Base-by-base conservation (phyloP, 2,797 vertebrate species). In the Poeciliopsis gracilis region DNA sequence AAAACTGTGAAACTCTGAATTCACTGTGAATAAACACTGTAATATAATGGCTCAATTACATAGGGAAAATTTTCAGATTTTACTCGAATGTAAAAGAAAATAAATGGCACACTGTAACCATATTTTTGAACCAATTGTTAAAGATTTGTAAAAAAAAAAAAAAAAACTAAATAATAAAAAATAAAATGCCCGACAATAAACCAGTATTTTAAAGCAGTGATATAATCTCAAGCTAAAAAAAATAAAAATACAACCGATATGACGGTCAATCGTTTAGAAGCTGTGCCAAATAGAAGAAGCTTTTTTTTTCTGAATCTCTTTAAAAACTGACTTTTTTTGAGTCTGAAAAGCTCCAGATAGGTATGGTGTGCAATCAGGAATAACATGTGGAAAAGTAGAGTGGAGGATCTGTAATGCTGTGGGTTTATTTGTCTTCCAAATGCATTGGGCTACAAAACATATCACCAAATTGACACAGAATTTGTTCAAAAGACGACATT, bases 1-100 rank as follows among this genome's bases (percentile, higher is more conserved):
- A 76, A 77, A 75, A 30, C 41, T 8, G 59, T 3, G 36, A 73
- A 59, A 79, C 84, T 85, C 49, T 82, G 59, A 53, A 49, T 72
- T 18, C 28, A 38, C 9, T 59, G 25, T 75, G 73, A 83, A 78
- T 80, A 80, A 45, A 81, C 77, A 74, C 73, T 63, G 46, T 28
- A 33, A 61, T 55, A 57, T 41, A 57, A 74, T 20, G 13, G 11
- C 28, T 49, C 30, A 13, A 38, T 36, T 25, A 25, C 47, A 49
- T n/a, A 23, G 33, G 13, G 33, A 53, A 73, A 73, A 70, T 28
- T 25, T 28, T 43, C 13, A 1, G 41, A 15, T 70, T 45, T 43
- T 1, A 25, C 23, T 15, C 15, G 5, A 43, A 45, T 43, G 66
- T 16, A 45, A 43, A 41, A n/a, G 49, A 3, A 9, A 25, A 53